A percentile compares a stretch with the other conserved stretches of the same genome.
phyloP scores from a whole-genome alignment of 2,888 invertebrate genomes.

The Apamea monoglypha region DNA sequence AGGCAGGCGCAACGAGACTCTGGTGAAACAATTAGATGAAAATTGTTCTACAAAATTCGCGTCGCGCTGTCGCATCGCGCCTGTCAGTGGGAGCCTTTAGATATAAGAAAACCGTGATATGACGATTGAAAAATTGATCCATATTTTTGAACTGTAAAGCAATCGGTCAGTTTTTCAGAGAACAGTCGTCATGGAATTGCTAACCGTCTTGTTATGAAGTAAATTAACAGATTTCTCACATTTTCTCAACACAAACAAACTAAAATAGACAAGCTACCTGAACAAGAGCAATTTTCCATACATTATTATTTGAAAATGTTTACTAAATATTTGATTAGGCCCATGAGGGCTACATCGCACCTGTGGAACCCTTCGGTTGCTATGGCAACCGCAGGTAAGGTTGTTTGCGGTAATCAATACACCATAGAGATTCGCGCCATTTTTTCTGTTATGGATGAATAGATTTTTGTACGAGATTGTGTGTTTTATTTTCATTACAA shows the following conservation, averaged over 20 bases:
- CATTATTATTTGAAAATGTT: conserved; percentile 45
- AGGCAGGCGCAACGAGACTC: too few relatives aligned
- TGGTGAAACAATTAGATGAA: too few relatives aligned
- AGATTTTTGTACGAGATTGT: conserved; percentile 20
- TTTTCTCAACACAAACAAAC: neutral
- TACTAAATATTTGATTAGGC: conserved; percentile 60
- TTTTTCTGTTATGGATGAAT: conserved; percentile 5
- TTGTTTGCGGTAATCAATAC: conserved; percentile 52
- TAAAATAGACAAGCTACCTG: neutral
- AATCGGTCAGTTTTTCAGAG: neutral
- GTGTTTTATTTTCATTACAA: conserved; percentile 7
- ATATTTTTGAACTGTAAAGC: neutral
- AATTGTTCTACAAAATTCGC: too few relatives aligned
- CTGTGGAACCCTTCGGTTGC: conserved; percentile 56
- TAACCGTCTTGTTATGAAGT: neutral
- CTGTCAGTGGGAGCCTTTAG: too few relatives aligned
- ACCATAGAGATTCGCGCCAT: conserved; percentile 29
- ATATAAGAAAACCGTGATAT: too few relatives aligned
- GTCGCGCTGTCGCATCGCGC: too few relatives aligned
- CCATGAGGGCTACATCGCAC: conserved; percentile 50
- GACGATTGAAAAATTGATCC: neutral
- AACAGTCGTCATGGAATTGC: neutral
- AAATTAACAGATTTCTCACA: neutral
- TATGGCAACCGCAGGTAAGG: conserved; percentile 55
- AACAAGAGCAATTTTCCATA: conserved; percentile 11